Conservation (phyloP, 2,888 invertebrate species). For the Oligia latruncula region DNA sequence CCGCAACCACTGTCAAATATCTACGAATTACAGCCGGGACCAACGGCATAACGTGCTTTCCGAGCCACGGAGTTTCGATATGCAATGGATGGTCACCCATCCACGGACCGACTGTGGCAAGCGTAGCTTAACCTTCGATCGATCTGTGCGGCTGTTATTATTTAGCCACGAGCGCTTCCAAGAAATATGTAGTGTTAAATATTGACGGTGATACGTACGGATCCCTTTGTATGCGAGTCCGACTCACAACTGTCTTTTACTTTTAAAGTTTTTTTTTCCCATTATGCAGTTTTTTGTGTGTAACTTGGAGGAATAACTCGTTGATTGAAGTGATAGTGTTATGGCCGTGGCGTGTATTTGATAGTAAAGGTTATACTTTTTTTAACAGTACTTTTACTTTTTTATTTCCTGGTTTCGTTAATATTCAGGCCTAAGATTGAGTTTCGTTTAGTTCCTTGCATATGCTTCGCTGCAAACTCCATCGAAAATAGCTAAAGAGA, state of each 20-base stretch:
- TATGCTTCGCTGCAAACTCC: background rate
- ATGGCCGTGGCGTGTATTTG: background rate
- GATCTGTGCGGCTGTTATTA: too few species aligned
- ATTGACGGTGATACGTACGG: background rate
- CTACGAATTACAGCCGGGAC: too few species aligned
- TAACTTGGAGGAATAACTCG: background rate
- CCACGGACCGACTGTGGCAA: background rate
- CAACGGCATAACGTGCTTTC: background rate
- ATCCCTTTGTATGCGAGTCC: too few species aligned
- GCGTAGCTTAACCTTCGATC: background rate
- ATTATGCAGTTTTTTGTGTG: conserved; percentile 1
- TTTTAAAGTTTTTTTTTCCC: background rate
- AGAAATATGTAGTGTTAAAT: background rate
- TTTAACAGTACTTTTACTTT: background rate
- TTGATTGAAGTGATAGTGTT: conserved; percentile 2
- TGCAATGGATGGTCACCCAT: background rate
- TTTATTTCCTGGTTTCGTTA: too few species aligned
- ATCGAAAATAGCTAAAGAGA: background rate
- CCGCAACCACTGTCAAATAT: background rate
- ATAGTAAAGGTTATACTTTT: background rate
- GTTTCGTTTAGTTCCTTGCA: background rate
- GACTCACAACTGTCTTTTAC: background rate
- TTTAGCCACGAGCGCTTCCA: background rate
- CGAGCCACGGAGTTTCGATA: background rate
- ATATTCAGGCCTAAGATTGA: background rate